These are phyloP conservation scores for Tiphia femorata DNA, from an alignment of 2,888 invertebrate genomes.

Conservation along the genomic window DNA sequence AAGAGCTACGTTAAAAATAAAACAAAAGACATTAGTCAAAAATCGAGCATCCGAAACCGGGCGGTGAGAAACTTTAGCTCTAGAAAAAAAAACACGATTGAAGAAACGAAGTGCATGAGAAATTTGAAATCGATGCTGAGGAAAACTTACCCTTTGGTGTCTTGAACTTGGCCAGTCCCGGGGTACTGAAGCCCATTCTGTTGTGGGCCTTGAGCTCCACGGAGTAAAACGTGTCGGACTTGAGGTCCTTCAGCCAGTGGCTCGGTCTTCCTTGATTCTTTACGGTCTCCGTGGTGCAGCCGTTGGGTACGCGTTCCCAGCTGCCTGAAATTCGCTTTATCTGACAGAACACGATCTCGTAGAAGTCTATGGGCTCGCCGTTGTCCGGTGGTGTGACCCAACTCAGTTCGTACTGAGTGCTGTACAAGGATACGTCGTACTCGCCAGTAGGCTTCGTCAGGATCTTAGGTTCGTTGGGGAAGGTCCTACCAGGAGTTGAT, in stretches of 20 bases:
- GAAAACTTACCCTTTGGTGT: slow-evolving; percentile 87
- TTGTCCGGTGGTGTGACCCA: slow-evolving; percentile 92
- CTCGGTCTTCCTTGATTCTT: slow-evolving; percentile 76
- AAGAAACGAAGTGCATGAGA: no score
- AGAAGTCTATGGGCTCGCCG: slow-evolving; percentile 88
- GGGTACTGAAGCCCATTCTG: slow-evolving; percentile 84
- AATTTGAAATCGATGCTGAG: slow-evolving; percentile 1
- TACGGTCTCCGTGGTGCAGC: slow-evolving; percentile 74
- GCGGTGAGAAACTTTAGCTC: no score
- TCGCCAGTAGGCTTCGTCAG: slow-evolving; percentile 67
- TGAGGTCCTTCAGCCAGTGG: slow-evolving; percentile 78
- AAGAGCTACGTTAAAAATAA: no score
- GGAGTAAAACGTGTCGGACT: slow-evolving; percentile 85
- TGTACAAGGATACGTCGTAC: slow-evolving; percentile 74
- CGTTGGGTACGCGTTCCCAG: slow-evolving; percentile 72
- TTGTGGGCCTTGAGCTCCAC: slow-evolving; percentile 90
- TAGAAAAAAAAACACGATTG: no score
- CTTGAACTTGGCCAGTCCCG: slow-evolving; percentile 83
- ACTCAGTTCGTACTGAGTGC: slow-evolving; percentile 83
- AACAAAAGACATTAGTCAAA: no score
- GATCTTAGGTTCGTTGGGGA: slow-evolving; percentile 81
- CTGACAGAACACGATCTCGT: slow-evolving; percentile 84
- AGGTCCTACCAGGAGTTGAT: slow-evolving; percentile 82
- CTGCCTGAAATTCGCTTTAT: slow-evolving; percentile 78
- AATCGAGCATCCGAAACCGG: no score